Conservation (phyloP, 2,797 vertebrate genomes). For the Chloroceryle inda region DNA sequence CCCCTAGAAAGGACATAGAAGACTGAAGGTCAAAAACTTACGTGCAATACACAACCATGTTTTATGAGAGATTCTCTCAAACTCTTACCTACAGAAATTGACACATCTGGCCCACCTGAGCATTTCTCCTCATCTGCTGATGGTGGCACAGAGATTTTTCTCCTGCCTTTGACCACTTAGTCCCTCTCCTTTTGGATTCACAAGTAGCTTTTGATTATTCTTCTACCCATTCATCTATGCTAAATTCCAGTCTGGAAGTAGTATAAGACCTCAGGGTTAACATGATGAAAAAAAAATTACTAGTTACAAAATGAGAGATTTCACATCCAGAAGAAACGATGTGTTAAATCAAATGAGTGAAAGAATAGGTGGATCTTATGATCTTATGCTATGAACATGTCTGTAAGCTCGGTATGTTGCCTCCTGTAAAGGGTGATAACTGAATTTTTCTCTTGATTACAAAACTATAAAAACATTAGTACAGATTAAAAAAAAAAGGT, state of each 20-base stretch:
- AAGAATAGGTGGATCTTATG: background rate
- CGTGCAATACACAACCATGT: background rate
- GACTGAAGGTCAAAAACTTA: background rate
- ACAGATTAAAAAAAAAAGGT: background rate
- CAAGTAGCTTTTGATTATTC: background rate
- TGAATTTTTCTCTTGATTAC: background rate
- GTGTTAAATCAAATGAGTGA: background rate
- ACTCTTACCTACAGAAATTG: background rate
- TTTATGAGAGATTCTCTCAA: background rate
- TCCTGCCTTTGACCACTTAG: background rate
- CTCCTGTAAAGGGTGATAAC: background rate
- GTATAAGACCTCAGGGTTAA: background rate
- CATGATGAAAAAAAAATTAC: background rate
- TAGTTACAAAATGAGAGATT: background rate
- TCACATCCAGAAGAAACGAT: background rate
- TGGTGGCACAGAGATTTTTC: background rate
- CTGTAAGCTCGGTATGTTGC: background rate
- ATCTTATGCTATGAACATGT: background rate
- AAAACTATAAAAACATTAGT: background rate
- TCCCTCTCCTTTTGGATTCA: background rate
- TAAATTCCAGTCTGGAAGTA: background rate
- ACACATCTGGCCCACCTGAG: background rate
- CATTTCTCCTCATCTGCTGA: background rate
- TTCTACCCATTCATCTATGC: background rate
- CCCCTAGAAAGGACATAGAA: background rate